Evolutionary conservation across 2,797 vertebrate genomes (phyloP), one percentile per base, ranked within the genome.

Genomic region (Cirrhinus mrigala): DNA sequence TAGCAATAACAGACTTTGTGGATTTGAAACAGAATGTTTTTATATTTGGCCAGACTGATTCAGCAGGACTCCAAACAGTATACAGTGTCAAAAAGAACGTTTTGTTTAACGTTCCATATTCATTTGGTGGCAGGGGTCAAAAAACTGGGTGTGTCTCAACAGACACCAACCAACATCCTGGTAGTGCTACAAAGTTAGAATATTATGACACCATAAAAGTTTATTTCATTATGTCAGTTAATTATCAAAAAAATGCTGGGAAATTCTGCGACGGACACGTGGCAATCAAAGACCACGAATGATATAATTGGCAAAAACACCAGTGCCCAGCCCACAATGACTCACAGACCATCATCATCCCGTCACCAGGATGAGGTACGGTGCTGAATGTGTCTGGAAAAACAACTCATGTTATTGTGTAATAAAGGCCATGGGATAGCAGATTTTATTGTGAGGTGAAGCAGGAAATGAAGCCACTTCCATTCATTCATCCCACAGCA

Each of bases 391-490:
- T 79, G 76, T 69, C 79, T 85, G 87, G 82, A 81, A 81, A 73
- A 89, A 86, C 85, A 89, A 54, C 88, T 73, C 44, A 8, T 82
- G 84, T 90, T 86, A 58, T 93, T 94, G 90, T 92, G 86, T 90
- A 88, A 89, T 85, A 68, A 81, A 82, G 87, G 83, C 87, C 68
- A 89, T 33, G 88, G 89, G 86, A 91, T 90, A 62, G 69, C 33
- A 52, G 85, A 88, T 88, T 89, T 88, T 90, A 82, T 71, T 85
- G 90, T 86, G 86, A 91, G 89, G 29, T 48, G 52, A 44, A 48
- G 29, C 74, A 70, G 81, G 82, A 88, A 79, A 86, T 84, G 62
- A 85, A 85, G 50, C 56, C 54, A 84, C 86, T 90, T 87, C 81
- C 66, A 60, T 76, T 78, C 60, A 89, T 89, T 93, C 92, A 90